A percentile compares a stretch with the other conserved stretches of the same genome.
These are phyloP conservation scores for Eolophus roseicapilla DNA, from an alignment of 2,113 vertebrate genomes.

Conservation along the genomic window DNA sequence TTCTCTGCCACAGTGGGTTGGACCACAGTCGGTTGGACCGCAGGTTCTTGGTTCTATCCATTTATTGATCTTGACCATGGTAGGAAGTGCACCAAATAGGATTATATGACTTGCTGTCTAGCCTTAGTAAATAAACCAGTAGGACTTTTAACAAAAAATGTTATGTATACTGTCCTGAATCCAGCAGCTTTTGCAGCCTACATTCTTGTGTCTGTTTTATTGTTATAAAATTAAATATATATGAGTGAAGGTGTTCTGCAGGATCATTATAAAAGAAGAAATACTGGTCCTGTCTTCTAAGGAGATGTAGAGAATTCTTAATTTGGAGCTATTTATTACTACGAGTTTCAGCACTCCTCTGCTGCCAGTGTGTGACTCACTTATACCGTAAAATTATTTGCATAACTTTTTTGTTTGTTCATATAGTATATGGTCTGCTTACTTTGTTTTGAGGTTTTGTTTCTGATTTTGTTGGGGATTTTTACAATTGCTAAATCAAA, in stretches of 20 bases:
- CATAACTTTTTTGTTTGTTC: constrained; percentile 67
- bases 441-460: constrained; percentile 26
- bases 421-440: constrained; percentile 23
- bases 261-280: constrained; percentile 44
- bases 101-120: constrained; percentile 73
- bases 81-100: constrained; percentile 71
- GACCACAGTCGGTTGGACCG: constrained; percentile 43
- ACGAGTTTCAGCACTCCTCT: constrained; percentile 51
- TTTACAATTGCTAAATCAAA: constrained; percentile 67
- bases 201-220: constrained; percentile 63
- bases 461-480: background rate
- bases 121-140: constrained; percentile 75
- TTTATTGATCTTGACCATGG: constrained; percentile 53
- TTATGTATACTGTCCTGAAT: constrained; percentile 67
- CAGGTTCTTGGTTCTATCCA: constrained; percentile 55
- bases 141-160: constrained; percentile 64
- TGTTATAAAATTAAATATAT: constrained; percentile 60
- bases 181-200: constrained; percentile 60
- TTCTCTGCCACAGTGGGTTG: constrained; percentile 50
- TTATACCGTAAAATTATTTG: constrained; percentile 53
- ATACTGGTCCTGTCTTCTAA: constrained; percentile 65
- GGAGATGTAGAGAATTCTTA: constrained; percentile 74
- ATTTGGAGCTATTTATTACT: constrained; percentile 81
- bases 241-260: constrained; percentile 64
- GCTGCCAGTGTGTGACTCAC: constrained; percentile 60